These are phyloP conservation scores for Periophthalmodon schlosseri DNA, from an alignment of 2,113 vertebrate species.

Conservation along the genomic window DNA sequence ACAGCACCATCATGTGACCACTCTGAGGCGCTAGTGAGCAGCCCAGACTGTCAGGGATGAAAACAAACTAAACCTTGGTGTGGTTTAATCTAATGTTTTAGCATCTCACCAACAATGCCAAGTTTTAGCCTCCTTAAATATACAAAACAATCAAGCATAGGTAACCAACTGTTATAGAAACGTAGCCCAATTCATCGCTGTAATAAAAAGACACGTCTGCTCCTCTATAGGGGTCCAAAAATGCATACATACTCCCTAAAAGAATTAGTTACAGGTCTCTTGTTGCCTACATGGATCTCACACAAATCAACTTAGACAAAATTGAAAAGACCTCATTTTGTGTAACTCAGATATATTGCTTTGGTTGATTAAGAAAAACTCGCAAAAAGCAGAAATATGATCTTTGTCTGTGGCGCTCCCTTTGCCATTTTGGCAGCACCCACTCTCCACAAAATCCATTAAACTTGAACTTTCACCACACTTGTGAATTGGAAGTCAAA, in stretches of 20 bases:
- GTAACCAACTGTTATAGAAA: slow-evolving; percentile 38
- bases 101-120: not conserved
- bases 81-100: slow-evolving; percentile 4
- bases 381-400: slow-evolving; percentile 69
- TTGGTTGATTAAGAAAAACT: slow-evolving; percentile 77
- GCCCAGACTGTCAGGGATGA: no score
- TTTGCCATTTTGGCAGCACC: slow-evolving; percentile 69
- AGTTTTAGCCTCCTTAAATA: not conserved
- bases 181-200: slow-evolving; percentile 53
- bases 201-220: slow-evolving; percentile 55
- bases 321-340: slow-evolving; percentile 71
- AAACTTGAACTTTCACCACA: slow-evolving; percentile 52
- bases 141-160: not conserved
- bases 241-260: slow-evolving; percentile 60
- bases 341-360: slow-evolving; percentile 81
- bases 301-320: slow-evolving; percentile 77
- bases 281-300: slow-evolving; percentile 64
- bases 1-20: no score
- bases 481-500: slow-evolving; percentile 18
- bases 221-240: slow-evolving; percentile 56
- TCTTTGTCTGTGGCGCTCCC: slow-evolving; percentile 70
- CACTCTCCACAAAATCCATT: slow-evolving; percentile 74
- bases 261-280: slow-evolving; percentile 52
- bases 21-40: no score
- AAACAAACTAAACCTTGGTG: slow-evolving; percentile 7